Evolutionary conservation across 2,113 vertebrate species (phyloP), one percentile per base, ranked within the genome.

Genomic region (Pluvianellus socialis): DNA sequence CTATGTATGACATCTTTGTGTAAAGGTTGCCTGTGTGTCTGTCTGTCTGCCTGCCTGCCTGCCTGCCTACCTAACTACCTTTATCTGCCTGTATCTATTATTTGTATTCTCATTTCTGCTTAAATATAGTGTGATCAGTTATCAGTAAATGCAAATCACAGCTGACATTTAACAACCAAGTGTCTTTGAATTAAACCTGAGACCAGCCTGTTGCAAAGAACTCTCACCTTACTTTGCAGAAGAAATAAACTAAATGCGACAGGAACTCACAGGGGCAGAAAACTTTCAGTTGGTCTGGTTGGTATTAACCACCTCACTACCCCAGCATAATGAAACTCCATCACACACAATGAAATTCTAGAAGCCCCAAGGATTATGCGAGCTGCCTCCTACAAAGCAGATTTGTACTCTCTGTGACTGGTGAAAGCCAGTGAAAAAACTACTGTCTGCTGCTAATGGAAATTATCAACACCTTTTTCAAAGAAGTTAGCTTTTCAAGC

Each of bases 271-370:
- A 67, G 59, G 27, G 32, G 50, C 45, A 94, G 87, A 90, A 96
- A 89, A 82, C 20, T 79, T 94, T 82, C 77, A 79, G 53, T 47
- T 93, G 35, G 58, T 85, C 77, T 91, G 92, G 77, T 91, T 77
- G 80, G 74, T 87, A 95, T 95, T 96, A 96, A 71, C 77, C 77
- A 97, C 81, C 77, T 94, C 94, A 80, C 66, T 88, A 87, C 42
- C 38, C 62, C 62, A 85, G 35, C 38, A 83, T 67, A 96, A 96
- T 92, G 81, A 66, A 96, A 79, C 38, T 58, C 53, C 67, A 91
- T 83, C 71, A 88, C 87, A 77, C 38, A 76, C 72, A 86, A 55
- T 58, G 92, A 94, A 95, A 97, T 16, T 52, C 62, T 91, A 95
- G 97, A 95, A 96, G 49, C 27, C 55, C 50, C 35, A 14, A 91